These are phyloP conservation scores for Dicranocentrus wangi DNA, from an alignment of 2,888 invertebrate genomes.

Conservation along the genomic window DNA sequence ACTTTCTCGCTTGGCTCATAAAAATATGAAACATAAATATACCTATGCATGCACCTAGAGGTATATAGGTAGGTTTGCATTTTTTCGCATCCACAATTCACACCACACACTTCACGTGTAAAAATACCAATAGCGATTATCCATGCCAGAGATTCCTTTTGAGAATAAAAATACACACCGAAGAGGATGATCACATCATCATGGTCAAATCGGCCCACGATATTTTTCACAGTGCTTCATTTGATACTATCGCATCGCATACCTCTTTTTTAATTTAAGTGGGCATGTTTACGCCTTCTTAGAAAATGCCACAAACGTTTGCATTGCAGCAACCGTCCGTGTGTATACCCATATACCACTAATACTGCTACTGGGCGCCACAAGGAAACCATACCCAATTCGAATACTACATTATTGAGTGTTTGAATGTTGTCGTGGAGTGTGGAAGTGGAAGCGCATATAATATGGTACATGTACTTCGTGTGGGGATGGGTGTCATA, in stretches of 20 bases:
- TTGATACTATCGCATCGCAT: too few relatives aligned
- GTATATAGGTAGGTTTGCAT: not conserved
- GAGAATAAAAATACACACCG: slow-evolving; percentile 40
- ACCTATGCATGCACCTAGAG: not conserved
- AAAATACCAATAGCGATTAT: not conserved
- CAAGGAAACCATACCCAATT: too few relatives aligned
- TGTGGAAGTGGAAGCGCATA: not conserved
- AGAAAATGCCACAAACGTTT: slow-evolving; percentile 38
- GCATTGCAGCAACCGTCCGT: not conserved
- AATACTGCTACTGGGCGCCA: too few relatives aligned
- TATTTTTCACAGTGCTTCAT: slow-evolving; percentile 7
- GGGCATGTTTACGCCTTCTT: slow-evolving; percentile 47
- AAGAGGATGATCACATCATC: slow-evolving; percentile 42
- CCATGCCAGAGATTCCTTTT: slow-evolving; percentile 36
- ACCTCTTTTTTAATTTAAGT: slow-evolving; percentile 1
- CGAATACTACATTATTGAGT: too few relatives aligned
- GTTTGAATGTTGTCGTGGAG: not conserved
- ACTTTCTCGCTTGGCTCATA: too few relatives aligned
- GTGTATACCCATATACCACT: too few relatives aligned
- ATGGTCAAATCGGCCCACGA: slow-evolving; percentile 54
- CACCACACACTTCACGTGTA: too few relatives aligned
- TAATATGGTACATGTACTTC: not conserved
- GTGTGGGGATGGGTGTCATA: not conserved
- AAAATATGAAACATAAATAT: too few relatives aligned
- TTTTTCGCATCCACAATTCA: too few relatives aligned